These are phyloP conservation scores for Phylloscopus trochilus DNA, from an alignment of 2,113 vertebrate genomes.

Conservation along the genomic window DNA sequence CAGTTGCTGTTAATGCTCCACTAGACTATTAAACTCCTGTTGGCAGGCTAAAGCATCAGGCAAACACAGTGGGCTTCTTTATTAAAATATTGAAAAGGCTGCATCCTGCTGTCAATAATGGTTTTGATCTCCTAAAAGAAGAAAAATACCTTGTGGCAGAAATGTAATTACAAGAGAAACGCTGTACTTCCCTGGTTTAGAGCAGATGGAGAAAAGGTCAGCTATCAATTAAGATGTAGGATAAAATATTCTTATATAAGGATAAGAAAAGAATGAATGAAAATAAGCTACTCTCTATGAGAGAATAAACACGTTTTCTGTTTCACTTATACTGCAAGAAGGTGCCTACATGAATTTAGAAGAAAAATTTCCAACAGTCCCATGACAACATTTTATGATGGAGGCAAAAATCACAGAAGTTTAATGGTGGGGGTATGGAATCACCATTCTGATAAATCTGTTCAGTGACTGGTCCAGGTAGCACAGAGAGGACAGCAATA, in stretches of 20 bases:
- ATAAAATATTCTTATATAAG: conserved; percentile 44
- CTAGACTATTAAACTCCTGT: conserved; percentile 33
- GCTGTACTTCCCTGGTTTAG: conserved; percentile 6
- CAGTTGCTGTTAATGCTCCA: conserved; percentile 17
- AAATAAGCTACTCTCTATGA: conserved; percentile 12
- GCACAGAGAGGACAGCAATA: background rate
- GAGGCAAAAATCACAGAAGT: background rate
- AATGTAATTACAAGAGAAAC: conserved; percentile 61
- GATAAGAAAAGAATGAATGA: conserved; percentile 11
- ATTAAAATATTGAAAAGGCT: conserved; percentile 62
- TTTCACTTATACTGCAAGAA: background rate
- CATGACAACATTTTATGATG: background rate
- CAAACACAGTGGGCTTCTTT: conserved; percentile 30
- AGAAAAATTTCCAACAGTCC: background rate
- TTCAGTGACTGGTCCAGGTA: background rate
- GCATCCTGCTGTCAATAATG: conserved; percentile 54
- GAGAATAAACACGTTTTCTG: background rate
- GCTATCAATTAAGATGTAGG: conserved; percentile 38
- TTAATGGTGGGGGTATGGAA: background rate
- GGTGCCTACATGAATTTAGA: background rate
- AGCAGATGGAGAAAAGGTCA: conserved; percentile 61
- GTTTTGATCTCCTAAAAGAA: conserved; percentile 58
- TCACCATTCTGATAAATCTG: background rate
- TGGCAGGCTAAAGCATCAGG: conserved; percentile 17
- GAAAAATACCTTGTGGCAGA: conserved; percentile 59